Base-by-base conservation (phyloP, 2,113 vertebrate species). In the Geococcyx californianus region DNA sequence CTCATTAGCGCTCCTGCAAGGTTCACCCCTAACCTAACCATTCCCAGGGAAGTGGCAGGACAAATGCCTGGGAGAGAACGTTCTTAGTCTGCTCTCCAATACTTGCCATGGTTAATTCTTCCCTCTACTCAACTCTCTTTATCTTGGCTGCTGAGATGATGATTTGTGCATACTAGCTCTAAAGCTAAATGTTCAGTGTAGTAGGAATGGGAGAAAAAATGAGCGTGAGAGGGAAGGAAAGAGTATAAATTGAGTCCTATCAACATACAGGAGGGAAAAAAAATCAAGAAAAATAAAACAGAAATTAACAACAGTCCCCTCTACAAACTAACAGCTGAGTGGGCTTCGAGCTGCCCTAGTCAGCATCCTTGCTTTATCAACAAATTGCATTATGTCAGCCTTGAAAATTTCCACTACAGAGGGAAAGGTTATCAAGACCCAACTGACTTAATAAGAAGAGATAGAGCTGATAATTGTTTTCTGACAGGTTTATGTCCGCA, bases 321-420 rank as follows among this genome's bases (percentile, higher is more conserved):
- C 10, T 3, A 0, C 18, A 80, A 74, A 80, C 19, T 67, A 77
- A 81, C 44, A 95, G 80, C 56, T 79, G 80, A 94, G 49, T 24
- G 54, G 80, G 62, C 55, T 93, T 94, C 54, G 56, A 60, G 68
- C 31, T 84, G 79, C 91, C 73, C 59, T 70, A 92, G 38, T 81
- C 84, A 84, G 73, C 72, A 42, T 87, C 63, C 76, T 49, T 17
- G 21, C 38, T 94, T 94, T 90, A 94, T 95, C 87, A 91, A 84
- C 90, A 95, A 81, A 94, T 79, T 90, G n/a, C 31, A 90, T 97
- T 97, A 94, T 67, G 45, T 88, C 87, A 70, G 72, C 54, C 87
- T 86, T 74, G 55, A 80, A 89, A 85, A 92, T 84, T 90, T 91
- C 73, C 24, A 92, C 58, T 40, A 55, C 55, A 85, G 62, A 91